These are phyloP conservation scores for Metallyticus violacea DNA, from an alignment of 2,888 invertebrate genomes.

Conservation along the genomic window DNA sequence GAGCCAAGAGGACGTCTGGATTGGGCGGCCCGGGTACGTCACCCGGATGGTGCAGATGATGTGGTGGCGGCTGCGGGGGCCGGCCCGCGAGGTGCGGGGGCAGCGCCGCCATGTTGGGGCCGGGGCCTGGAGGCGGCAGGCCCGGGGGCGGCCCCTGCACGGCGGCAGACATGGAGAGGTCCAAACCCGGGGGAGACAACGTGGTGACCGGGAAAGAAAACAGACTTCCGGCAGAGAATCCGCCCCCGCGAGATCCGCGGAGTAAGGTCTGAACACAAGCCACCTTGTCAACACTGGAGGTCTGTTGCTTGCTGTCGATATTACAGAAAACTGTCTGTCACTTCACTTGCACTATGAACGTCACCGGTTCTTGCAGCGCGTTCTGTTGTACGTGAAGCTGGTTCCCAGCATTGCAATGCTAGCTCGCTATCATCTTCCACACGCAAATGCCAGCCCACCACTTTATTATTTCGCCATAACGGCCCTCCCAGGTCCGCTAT, in stretches of 20 bases:
- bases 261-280: background rate
- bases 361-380: background rate
- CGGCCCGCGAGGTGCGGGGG: constrained; percentile 37
- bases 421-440: background rate
- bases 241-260: no score
- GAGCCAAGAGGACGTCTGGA: constrained; percentile 79
- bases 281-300: background rate
- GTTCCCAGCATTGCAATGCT: background rate
- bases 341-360: background rate
- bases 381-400: background rate
- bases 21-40: constrained; percentile 58
- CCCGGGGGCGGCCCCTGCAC: constrained; percentile 36
- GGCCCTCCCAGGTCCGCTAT: background rate
- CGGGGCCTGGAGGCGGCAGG: constrained; percentile 31
- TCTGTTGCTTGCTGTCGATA: no score
- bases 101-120: constrained; percentile 34
- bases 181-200: constrained; percentile 47
- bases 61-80: constrained; percentile 39
- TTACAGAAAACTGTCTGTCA: no score
- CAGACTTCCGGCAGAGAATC: background rate
- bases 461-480: background rate
- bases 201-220: constrained; percentile 31
- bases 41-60: constrained; percentile 40
- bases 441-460: background rate
- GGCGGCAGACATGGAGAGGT: constrained; percentile 48